phyloP scores from a whole-genome alignment of 2,888 invertebrate genomes.

The Drosophila antonietae region DNA sequence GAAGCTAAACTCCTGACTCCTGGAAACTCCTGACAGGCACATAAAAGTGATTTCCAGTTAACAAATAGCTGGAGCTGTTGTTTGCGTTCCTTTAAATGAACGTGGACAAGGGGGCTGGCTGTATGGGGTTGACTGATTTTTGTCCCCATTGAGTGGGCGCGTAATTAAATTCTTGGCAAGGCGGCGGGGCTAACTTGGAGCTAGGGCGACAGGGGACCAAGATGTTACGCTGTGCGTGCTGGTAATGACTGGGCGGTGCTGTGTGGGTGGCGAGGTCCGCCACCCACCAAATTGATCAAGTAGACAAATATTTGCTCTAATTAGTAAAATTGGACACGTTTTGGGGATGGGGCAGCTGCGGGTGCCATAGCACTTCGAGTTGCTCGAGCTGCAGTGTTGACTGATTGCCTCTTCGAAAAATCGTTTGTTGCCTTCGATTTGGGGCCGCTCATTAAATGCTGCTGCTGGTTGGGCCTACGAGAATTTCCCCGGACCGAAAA shows the following conservation, averaged over 20 bases:
- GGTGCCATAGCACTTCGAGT: slow-evolving; percentile 1
- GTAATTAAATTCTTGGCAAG: slow-evolving; percentile 56
- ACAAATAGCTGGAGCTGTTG: slow-evolving; percentile 17
- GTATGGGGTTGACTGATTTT: slow-evolving; percentile 46
- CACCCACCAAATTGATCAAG: slow-evolving; percentile 50
- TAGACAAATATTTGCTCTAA: slow-evolving; percentile 64
- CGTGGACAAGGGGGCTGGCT: neutral
- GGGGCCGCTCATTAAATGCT: slow-evolving; percentile 43
- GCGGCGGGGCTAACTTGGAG: neutral
- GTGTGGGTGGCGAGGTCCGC: slow-evolving; percentile 16
- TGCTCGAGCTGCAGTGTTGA: slow-evolving; percentile 38
- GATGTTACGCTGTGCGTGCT: slow-evolving; percentile 49
- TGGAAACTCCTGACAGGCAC: slow-evolving; percentile 16
- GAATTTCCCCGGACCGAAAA: neutral
- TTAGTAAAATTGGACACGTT: slow-evolving; percentile 67
- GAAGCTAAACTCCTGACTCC: neutral
- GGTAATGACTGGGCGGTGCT: slow-evolving; percentile 52
- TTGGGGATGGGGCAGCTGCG: slow-evolving; percentile 19
- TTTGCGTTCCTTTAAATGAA: neutral
- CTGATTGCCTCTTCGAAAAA: slow-evolving; percentile 53
- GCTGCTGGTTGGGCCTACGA: slow-evolving; percentile 25
- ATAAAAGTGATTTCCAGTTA: slow-evolving; percentile 47
- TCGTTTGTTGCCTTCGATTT: slow-evolving; percentile 55
- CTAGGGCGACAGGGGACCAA: neutral
- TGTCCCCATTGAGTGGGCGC: slow-evolving; percentile 48